Base-by-base conservation (phyloP, 2,888 invertebrate species). In the Parelbella ahira region DNA sequence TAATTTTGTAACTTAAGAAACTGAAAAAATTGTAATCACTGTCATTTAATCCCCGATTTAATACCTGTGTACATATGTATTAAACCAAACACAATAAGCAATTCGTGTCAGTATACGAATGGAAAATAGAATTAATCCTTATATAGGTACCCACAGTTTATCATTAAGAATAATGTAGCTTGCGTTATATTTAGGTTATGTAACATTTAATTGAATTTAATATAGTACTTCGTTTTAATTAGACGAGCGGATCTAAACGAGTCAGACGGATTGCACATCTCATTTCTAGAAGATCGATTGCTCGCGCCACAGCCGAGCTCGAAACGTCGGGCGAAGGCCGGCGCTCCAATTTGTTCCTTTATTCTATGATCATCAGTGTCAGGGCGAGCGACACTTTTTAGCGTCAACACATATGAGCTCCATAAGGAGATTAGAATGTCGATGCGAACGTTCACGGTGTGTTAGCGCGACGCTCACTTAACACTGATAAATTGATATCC, bases 331-430 rank as follows among this genome's bases (percentile, higher is more conserved):
- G 32, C 38, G 38, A 33, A 77, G 73, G 76, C 52, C 60, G 49
- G 39, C 53, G 65, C 59, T 67, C 64, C 60, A 65, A 63, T 63
- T 68, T 60, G 60, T 53, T 63, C 68, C 66, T 71, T 71, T 73
- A 72, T 72, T 67, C 68, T 63, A 65, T 67, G 63, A 74, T 63
- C 76, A 83, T 79, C 76, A 82, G 81, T 83, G 84, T 84, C 84
- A 86, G 53, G 83, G 81, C 63, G 60, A 83, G 53, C 82, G 66
- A 75, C 73, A 71, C 71, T 69, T 62, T 69, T 68, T 70, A 34
- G 38, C 32, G 27, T 62, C 60, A 58, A 47, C 50, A 37, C 46
- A 50, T 27, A 46, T 34, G 33, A 39, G 45, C 47, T 53, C 48
- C 51, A 50, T 64, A 56, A 50, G 63, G 66, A 48, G 52, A 60